Conservation (phyloP, 2,113 vertebrate species). For the Neotragus moschatus region DNA sequence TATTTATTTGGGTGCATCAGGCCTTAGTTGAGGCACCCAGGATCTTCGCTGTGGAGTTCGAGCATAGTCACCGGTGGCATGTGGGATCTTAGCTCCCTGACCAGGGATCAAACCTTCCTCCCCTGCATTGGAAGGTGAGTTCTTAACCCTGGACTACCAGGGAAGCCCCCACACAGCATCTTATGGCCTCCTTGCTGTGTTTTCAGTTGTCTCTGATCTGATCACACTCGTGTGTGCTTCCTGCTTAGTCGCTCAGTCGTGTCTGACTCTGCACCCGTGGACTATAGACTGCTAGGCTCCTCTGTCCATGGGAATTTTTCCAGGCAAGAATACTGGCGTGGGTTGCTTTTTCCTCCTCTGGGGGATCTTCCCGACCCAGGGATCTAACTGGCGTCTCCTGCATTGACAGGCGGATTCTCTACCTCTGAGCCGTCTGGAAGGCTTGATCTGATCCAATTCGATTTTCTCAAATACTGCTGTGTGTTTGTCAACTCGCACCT, state of each 20-base stretch:
- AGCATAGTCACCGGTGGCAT: not conserved
- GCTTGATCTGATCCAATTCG: not conserved
- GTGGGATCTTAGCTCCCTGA: not conserved
- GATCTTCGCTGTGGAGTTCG: not conserved
- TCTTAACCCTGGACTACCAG: not conserved
- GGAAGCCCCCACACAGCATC: accelerated
- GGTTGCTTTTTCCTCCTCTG: not conserved
- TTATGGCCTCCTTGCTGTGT: accelerated
- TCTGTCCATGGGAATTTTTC: not conserved
- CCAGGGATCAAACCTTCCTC: not conserved
- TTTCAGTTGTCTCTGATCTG: not conserved
- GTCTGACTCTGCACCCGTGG: not conserved
- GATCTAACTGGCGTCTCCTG: not conserved
- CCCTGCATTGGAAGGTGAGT: not conserved
- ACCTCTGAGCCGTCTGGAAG: not conserved
- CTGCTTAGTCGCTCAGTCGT: not conserved
- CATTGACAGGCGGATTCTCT: not conserved
- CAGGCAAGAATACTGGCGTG: not conserved
- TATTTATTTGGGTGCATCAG: not conserved
- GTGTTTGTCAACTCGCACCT: not conserved
- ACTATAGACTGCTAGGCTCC: not conserved
- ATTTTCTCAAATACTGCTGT: not conserved
- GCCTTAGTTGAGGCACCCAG: not conserved
- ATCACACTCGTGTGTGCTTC: not conserved
- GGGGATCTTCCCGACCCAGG: not conserved